Conservation (phyloP, 2,888 invertebrate genomes). For the Xestoiulus laeticollis region DNA sequence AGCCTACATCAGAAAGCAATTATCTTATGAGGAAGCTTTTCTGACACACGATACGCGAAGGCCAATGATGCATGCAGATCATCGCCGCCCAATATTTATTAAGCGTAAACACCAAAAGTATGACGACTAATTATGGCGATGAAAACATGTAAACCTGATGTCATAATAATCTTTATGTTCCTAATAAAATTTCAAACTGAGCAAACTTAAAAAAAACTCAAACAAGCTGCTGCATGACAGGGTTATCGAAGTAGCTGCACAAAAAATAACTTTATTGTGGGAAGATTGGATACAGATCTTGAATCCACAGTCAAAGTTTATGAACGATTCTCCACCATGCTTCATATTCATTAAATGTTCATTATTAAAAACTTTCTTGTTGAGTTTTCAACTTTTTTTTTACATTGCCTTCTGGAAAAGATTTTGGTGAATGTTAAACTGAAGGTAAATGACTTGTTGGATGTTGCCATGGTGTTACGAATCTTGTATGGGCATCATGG, state of each 20-base stretch:
- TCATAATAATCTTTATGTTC: constrained; percentile 11
- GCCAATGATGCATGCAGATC: constrained; percentile 28
- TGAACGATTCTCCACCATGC: neutral
- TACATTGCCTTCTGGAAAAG: no score
- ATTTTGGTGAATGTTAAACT: no score
- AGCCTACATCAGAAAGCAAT: constrained; percentile 29
- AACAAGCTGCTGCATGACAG: neutral
- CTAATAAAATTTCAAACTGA: neutral
- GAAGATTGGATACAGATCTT: neutral
- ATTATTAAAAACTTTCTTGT: no score
- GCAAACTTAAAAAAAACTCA: neutral
- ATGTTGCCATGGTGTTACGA: neutral
- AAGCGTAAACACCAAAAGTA: neutral
- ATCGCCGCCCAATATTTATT: neutral
- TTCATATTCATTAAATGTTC: no score
- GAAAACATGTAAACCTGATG: constrained; percentile 1
- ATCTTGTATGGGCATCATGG: neutral
- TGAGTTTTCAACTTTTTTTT: no score
- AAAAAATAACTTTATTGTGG: neutral
- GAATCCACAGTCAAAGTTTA: neutral
- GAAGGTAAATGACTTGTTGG: neutral
- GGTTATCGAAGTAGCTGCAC: neutral
- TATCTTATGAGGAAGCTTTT: neutral
- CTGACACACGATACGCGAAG: neutral
- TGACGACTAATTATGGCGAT: neutral